Evolutionary conservation across 2,888 invertebrate genomes (phyloP).

Genomic region (Nymphalis polychloros): DNA sequence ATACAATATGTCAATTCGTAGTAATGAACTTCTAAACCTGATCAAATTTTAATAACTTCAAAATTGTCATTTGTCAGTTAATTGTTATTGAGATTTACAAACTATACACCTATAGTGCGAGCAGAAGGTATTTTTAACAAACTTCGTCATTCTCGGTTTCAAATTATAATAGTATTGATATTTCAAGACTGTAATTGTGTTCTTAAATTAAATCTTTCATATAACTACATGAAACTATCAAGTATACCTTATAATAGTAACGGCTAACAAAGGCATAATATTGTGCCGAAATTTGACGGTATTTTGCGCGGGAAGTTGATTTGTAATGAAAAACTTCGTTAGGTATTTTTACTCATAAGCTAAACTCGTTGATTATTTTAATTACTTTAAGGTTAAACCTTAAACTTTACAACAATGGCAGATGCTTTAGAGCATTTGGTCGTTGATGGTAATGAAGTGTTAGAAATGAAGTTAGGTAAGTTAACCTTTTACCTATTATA

Average conservation of each 20-base stretch:
- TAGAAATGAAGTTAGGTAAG: conserved; percentile 81
- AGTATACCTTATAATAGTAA: neutral
- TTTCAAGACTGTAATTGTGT: neutral
- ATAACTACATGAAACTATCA: neutral
- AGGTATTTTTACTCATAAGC: conserved; percentile 24
- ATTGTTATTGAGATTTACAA: conserved; percentile 2
- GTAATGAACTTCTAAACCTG: neutral
- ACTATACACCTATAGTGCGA: conserved; percentile 1
- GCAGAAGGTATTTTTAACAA: neutral
- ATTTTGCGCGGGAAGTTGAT: conserved; percentile 54
- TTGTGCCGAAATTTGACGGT: conserved; percentile 24
- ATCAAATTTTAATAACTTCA: conserved; percentile 6
- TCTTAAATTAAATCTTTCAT: neutral
- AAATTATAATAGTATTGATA: neutral
- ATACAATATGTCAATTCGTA: neutral
- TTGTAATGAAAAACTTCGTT: conserved; percentile 42
- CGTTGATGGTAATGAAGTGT: conserved; percentile 80
- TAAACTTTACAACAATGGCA: conserved; percentile 60
- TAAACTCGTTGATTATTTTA: neutral
- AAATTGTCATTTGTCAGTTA: conserved; percentile 10
- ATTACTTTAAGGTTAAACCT: neutral
- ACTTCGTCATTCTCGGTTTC: neutral
- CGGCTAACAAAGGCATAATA: neutral
- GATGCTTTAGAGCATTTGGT: conserved; percentile 76
- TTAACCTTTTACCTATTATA: conserved; percentile 5